phyloP scores from a whole-genome alignment of 2,797 vertebrate genomes.

The Eleutherodactylus coqui region DNA sequence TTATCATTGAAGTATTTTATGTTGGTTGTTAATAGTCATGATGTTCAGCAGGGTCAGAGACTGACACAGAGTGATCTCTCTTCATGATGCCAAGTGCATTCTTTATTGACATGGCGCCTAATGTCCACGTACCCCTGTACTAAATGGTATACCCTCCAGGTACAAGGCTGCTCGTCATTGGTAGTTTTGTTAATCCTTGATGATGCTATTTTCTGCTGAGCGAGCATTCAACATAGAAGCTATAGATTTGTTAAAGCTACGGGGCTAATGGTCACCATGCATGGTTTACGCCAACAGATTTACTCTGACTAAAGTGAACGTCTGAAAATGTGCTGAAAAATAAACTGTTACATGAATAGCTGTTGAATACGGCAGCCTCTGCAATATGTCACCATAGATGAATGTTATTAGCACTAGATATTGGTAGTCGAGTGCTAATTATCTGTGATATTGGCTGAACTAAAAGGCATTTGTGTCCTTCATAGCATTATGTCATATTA shows the following conservation, averaged over 20 bases:
- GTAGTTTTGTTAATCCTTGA: neutral
- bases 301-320: neutral
- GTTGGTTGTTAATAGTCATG: neutral
- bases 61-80: neutral
- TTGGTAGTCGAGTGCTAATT: neutral
- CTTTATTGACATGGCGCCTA: neutral
- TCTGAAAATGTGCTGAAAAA: neutral
- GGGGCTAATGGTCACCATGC: slow-evolving; percentile 1
- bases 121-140: neutral
- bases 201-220: neutral
- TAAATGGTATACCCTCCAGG: neutral
- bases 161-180: neutral
- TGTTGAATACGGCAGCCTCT: neutral
- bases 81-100: neutral
- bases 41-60: neutral
- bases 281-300: neutral
- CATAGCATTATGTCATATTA: too few relatives aligned
- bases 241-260: neutral
- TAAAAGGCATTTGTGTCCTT: neutral
- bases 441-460: neutral
- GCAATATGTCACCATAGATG: neutral
- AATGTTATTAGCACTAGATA: neutral
- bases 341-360: neutral
- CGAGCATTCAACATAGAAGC: neutral
- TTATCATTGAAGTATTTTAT: neutral